A percentile compares a stretch with the other conserved stretches of the same genome.
Conservation (phyloP, 37 sponge, comb jelly and placozoan species). For the Mnemiopsis leidyi region DNA sequence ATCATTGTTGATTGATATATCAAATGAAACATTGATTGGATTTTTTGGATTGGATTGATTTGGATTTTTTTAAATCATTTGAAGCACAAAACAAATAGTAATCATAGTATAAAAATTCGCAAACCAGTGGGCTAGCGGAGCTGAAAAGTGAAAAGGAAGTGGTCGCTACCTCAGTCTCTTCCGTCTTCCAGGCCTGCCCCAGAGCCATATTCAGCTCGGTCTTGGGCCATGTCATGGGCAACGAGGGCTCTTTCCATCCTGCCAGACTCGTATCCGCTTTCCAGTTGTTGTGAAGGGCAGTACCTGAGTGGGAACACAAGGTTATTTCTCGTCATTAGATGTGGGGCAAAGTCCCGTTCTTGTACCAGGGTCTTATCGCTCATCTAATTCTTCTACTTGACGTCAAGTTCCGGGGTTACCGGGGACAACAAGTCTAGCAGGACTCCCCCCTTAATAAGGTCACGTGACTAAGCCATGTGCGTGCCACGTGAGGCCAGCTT, state of each 20-base stretch:
- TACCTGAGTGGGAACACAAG: neutral
- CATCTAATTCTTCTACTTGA: neutral
- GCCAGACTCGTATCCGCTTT: slow-evolving; percentile 1
- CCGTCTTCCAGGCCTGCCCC: slow-evolving; percentile 51
- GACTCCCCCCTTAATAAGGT: neutral
- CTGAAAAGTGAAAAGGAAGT: neutral
- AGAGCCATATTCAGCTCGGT: slow-evolving; percentile 56
- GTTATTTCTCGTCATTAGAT: neutral
- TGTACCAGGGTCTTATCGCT: neutral
- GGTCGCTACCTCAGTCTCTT: slow-evolving; percentile 25
- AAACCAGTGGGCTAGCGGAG: neutral
- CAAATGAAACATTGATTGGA: too few species aligned
- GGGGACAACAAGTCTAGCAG: neutral
- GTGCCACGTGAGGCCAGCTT: neutral
- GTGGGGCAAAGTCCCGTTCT: neutral
- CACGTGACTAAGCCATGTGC: neutral
- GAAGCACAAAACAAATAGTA: neutral
- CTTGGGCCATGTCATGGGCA: slow-evolving; percentile 62
- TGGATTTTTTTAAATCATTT: too few species aligned
- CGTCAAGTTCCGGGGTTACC: neutral
- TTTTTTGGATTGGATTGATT: too few species aligned
- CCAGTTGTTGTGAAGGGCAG: slow-evolving; percentile 38
- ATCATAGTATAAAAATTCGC: neutral
- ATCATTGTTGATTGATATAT: too few species aligned
- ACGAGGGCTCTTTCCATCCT: slow-evolving; percentile 37